These are phyloP conservation scores for Leptobrachium leishanense DNA, from an alignment of 2,113 vertebrate genomes.

Conservation along the genomic window DNA sequence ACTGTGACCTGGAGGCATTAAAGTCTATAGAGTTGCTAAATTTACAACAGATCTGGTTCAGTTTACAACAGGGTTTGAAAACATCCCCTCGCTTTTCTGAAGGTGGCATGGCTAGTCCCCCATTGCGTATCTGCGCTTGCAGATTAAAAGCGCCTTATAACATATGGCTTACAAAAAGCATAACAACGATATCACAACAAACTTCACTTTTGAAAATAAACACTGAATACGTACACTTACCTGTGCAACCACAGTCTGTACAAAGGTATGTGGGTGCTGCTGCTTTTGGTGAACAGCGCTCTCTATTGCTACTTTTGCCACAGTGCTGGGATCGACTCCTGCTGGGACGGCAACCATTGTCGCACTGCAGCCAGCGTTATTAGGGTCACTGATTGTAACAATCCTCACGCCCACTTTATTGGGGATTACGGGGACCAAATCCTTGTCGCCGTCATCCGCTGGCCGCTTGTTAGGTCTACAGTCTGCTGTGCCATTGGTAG, in stretches of 20 bases:
- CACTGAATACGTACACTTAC: conserved; percentile 68
- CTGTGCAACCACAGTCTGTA: conserved; percentile 79
- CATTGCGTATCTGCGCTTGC: no score
- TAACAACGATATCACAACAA: no score
- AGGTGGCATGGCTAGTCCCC: no score
- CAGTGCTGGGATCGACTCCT: conserved; percentile 95
- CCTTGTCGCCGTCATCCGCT: conserved; percentile 85
- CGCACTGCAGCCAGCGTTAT: conserved; percentile 94
- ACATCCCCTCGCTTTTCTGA: no score
- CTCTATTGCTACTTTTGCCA: conserved; percentile 99
- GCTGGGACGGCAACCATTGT: conserved; percentile 98
- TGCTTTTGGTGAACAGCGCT: conserved; percentile 93
- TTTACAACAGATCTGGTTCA: no score
- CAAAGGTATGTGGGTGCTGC: conserved; percentile 74
- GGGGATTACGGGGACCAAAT: conserved; percentile 85
- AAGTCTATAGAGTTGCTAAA: no score
- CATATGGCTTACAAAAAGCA: no score
- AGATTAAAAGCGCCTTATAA: no score
- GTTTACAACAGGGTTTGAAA: no score
- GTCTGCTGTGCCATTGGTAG: conserved; percentile 87
- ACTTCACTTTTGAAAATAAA: no score
- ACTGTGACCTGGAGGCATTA: no score
- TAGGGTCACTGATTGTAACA: conserved; percentile 98
- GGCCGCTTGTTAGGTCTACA: conserved; percentile 89
- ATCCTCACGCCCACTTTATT: conserved; percentile 97